Evolutionary conservation across 2,113 vertebrate species (phyloP).

Genomic region (Larimichthys polyactis): DNA sequence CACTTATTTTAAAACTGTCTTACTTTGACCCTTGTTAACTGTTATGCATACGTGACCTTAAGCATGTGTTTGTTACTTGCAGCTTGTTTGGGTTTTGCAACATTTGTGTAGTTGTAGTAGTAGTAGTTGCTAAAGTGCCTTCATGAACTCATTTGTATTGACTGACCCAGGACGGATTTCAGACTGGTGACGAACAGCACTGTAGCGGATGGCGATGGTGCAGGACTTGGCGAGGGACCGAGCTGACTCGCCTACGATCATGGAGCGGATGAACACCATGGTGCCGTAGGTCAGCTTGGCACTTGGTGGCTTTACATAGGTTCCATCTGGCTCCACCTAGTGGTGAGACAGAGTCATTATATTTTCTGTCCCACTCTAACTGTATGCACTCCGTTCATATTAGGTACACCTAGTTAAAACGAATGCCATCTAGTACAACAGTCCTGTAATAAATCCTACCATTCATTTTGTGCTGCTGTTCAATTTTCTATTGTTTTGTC

Average conservation of each 20-base stretch:
- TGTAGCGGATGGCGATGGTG: conserved; percentile 97
- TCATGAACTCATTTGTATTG: neutral
- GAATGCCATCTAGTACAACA: neutral
- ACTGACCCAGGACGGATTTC: conserved; percentile 93
- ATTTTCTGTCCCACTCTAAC: neutral
- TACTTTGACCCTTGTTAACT: neutral
- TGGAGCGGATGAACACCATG: conserved; percentile 97
- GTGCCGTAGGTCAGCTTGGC: conserved; percentile 97
- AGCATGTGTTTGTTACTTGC: neutral
- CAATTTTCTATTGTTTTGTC: neutral
- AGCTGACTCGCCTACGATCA: conserved; percentile 90
- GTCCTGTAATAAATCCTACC: neutral
- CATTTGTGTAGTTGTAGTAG: neutral
- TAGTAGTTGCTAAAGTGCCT: neutral
- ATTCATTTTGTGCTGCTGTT: neutral
- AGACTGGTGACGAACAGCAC: conserved; percentile 93
- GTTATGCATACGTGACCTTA: neutral
- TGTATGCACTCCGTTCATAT: neutral
- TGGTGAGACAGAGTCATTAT: conserved; percentile 27
- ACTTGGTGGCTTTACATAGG: conserved; percentile 92
- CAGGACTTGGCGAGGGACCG: conserved; percentile 87
- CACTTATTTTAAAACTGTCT: neutral
- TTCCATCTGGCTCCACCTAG: conserved; percentile 95
- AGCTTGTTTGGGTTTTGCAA: neutral
- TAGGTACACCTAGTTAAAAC: neutral